Evolutionary conservation across 37 sponge, comb jelly and placozoan genomes (phyloP).

Genomic region (Chondrilla cf. caribensis): DNA sequence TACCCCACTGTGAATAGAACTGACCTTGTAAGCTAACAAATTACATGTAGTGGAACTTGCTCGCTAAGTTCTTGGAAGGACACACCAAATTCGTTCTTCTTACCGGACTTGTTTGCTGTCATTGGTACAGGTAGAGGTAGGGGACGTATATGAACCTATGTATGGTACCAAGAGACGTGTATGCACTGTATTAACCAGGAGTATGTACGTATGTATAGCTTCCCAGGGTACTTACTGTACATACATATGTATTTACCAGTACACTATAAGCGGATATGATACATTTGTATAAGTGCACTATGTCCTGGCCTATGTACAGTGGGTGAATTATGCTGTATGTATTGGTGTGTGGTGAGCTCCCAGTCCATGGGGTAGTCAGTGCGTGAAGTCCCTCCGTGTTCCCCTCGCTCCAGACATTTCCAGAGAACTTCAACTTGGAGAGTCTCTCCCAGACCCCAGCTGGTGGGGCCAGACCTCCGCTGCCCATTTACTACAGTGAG

Average conservation of each 20-base stretch:
- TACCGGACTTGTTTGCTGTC: too few species aligned
- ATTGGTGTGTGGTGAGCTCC: background rate
- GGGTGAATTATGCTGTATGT: background rate
- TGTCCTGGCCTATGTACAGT: background rate
- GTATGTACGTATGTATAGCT: background rate
- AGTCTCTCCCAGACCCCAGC: conserved; percentile 10
- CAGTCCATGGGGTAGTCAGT: too few species aligned
- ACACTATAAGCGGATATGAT: background rate
- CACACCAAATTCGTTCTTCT: too few species aligned
- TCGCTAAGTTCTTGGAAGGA: too few species aligned
- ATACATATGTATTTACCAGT: background rate
- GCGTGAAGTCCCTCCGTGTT: too few species aligned
- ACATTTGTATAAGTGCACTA: background rate
- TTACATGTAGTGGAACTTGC: too few species aligned
- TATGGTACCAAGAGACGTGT: too few species aligned
- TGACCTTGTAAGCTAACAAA: too few species aligned
- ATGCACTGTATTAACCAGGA: background rate
- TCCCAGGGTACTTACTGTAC: background rate
- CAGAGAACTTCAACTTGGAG: conserved; percentile 57
- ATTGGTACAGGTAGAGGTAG: too few species aligned
- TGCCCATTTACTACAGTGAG: conserved; percentile 75
- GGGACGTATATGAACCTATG: too few species aligned
- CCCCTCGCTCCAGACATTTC: conserved; percentile 35
- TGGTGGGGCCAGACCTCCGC: conserved; percentile 19
- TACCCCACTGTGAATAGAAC: too few species aligned